phyloP scores from a whole-genome alignment of 2,113 vertebrate species.

The Pholis gunnellus region DNA sequence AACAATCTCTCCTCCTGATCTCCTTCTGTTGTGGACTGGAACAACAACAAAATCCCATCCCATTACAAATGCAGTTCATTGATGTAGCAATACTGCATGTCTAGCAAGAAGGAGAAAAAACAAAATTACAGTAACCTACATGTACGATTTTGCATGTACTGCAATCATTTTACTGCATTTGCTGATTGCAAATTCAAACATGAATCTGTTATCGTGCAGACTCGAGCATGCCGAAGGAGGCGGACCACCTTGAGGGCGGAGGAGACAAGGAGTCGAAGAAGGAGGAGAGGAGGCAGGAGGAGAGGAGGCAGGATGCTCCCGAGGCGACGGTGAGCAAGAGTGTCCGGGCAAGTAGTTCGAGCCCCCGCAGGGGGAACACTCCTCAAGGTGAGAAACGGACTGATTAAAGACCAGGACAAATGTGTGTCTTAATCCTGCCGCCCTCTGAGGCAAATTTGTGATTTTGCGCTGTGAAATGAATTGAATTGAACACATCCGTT shows the following conservation, averaged over 20 bases:
- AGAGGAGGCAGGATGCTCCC: slow-evolving; percentile 59
- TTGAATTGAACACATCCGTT: too few species aligned
- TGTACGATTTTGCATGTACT: too few species aligned
- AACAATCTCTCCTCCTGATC: not conserved
- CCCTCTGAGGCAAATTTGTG: too few species aligned
- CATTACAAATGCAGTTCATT: not conserved
- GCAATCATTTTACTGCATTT: not conserved
- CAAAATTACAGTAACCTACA: not conserved
- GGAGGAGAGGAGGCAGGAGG: slow-evolving; percentile 70
- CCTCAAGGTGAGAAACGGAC: slow-evolving; percentile 84
- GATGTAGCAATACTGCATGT: not conserved
- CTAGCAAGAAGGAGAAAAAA: not conserved
- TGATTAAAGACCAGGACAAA: not conserved
- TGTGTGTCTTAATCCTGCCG: not conserved
- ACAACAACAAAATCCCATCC: not conserved
- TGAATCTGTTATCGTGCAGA: slow-evolving; percentile 17
- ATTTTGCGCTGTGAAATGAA: too few species aligned
- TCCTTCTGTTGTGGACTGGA: not conserved
- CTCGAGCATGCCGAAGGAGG: slow-evolving; percentile 88
- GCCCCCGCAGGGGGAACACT: slow-evolving; percentile 78
- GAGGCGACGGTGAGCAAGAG: slow-evolving; percentile 83
- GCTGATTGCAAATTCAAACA: not conserved
- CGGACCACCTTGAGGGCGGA: slow-evolving; percentile 77
- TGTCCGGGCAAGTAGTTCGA: slow-evolving; percentile 78
- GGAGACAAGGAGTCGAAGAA: slow-evolving; percentile 81